Evolutionary conservation across 2,888 invertebrate species (phyloP).

Genomic region (Eudasyphora cyanicolor): DNA sequence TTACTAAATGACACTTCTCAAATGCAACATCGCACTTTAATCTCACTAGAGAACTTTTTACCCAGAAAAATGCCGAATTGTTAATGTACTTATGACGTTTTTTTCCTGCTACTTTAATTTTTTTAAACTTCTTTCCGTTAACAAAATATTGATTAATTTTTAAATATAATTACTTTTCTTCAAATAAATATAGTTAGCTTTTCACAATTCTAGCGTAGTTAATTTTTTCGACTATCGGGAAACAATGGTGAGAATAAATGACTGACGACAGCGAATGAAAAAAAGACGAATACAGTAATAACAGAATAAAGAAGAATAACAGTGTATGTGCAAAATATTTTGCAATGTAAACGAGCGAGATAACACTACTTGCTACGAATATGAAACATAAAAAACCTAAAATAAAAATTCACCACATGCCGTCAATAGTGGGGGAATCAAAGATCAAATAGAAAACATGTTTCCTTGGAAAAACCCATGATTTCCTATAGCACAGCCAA

Average conservation of each 20-base stretch:
- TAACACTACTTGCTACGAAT: conserved; percentile 15
- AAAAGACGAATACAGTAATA: not conserved
- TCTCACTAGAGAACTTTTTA: not conserved
- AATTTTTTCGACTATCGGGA: conserved; percentile 43
- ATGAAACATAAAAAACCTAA: conserved; percentile 12
- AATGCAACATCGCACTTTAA: not conserved
- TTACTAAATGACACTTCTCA: not conserved
- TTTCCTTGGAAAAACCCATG: conserved; percentile 58
- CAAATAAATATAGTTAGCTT: not conserved
- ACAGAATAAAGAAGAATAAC: no score
- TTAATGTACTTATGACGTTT: no score
- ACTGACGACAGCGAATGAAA: conserved; percentile 51
- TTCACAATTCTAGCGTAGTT: conserved; percentile 41
- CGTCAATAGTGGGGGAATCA: conserved; percentile 41
- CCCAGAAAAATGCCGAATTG: not conserved
- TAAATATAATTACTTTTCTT: conserved; percentile 44
- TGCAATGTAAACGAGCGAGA: conserved; percentile 37
- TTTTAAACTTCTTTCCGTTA: no score
- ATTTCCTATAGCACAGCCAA: conserved; percentile 25
- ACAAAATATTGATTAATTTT: not conserved
- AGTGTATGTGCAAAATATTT: conserved; percentile 26
- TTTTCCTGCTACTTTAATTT: no score
- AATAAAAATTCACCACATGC: conserved; percentile 56
- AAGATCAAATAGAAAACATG: conserved; percentile 51
- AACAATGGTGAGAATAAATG: conserved; percentile 56